Base-by-base conservation (phyloP, 2,888 invertebrate genomes). In the Nymphalis urticae region DNA sequence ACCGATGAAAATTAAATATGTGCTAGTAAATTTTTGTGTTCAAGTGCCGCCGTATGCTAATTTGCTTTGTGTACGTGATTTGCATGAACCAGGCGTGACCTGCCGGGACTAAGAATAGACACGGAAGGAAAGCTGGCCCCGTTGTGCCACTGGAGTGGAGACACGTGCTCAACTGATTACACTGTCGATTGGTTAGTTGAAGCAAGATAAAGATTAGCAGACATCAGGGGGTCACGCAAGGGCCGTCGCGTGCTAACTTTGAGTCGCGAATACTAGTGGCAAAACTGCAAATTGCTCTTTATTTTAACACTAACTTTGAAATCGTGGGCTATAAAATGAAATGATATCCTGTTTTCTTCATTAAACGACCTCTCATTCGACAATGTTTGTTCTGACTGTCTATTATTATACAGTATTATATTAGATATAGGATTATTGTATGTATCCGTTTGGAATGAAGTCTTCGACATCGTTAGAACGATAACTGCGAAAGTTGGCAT, bases 91-190 rank as follows among this genome's bases (percentile, higher is more conserved):
- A 84, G 81, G 82, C 86, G 85, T 88, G 88, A 87, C 88, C 88
- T 79, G 85, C 73, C 81, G 83, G 85, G 85, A 83, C 85, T 84
- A 78, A 87, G 86, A 91, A 91, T 90, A 90, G 86, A 90, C 85
- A 84, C 90, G 90, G 92, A 92, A 92, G 88, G 90, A 90, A 90
- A 90, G 89, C 86, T 84, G 82, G 79, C 83, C 84, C 82, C 80
- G 77, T 81, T 82, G 80, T 76, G 77, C 74, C 76, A 77, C 80
- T 81, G 79, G 79, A 81, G 79, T 80, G 82, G 82, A 84, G 83
- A 87, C 90, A 88, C 88, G 88, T 87, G 88, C 83, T 84, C 81
- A 74, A 66, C 63, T 70, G 72, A 75, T 75, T 73, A 75, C 66
- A 70, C 64, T 61, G 71, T 69, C 66, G 72, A 70, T 72, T 67